phyloP scores from a whole-genome alignment of 2,888 invertebrate species.

The Pammene fasciana region DNA sequence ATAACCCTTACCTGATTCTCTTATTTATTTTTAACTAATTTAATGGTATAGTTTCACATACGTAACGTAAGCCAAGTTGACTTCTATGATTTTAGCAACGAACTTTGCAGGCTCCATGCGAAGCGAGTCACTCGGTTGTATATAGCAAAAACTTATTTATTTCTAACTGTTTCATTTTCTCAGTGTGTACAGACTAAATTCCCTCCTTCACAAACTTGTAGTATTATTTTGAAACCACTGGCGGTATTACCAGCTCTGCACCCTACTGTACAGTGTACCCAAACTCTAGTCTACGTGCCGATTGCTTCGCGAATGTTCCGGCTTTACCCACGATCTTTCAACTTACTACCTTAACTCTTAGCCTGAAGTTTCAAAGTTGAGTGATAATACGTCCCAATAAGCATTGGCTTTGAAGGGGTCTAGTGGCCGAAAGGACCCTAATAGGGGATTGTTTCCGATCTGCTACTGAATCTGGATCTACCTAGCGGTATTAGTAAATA shows the following conservation, averaged over 20 bases:
- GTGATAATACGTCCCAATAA: constrained; percentile 16
- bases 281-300: constrained; percentile 40
- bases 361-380: background rate
- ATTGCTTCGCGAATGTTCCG: constrained; percentile 36
- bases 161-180: no score
- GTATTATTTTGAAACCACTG: constrained; percentile 12
- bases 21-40: no score
- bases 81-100: no score
- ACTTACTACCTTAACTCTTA: background rate
- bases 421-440: constrained; percentile 27
- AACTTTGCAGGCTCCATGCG: no score
- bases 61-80: no score
- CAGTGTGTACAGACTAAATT: no score
- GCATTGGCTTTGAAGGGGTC: constrained; percentile 24
- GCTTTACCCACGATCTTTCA: background rate
- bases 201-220: no score
- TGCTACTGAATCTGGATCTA: constrained; percentile 4
- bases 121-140: no score
- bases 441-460: constrained; percentile 31
- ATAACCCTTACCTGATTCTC: no score
- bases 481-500: background rate
- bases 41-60: no score
- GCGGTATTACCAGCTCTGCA: constrained; percentile 6
- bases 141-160: no score
- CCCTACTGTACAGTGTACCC: constrained; percentile 30